Base-by-base conservation (phyloP, 2,888 invertebrate genomes). In the Acanthosoma haemorrhoidale region DNA sequence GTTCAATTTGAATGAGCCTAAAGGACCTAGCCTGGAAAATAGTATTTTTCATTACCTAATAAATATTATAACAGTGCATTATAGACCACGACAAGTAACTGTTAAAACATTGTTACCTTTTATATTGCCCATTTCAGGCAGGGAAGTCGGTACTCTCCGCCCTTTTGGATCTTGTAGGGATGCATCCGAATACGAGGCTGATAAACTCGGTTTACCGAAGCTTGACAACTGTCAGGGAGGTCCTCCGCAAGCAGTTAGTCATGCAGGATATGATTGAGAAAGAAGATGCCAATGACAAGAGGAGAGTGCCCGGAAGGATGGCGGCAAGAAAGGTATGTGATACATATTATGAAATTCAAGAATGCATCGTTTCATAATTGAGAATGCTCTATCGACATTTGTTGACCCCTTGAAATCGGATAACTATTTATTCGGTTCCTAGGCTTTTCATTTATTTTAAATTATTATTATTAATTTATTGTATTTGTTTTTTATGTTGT, bases 71-170 rank as follows among this genome's bases (percentile, higher is more conserved):
- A n/a, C n/a, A n/a, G n/a, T n/a, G n/a, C n/a, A n/a, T n/a, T n/a
- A n/a, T n/a, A n/a, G n/a, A n/a, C n/a, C n/a, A n/a, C n/a, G n/a
- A n/a, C n/a, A n/a, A n/a, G n/a, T n/a, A n/a, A n/a, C n/a, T n/a
- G n/a, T n/a, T n/a, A n/a, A n/a, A n/a, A n/a, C n/a, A n/a, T 31
- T 15, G 36, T 32, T 21, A 16, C 6, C 8, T 38, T 60, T 34
- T 31, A 34, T 38, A 15, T 59, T 57, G 29, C 21, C 15, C 21
- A 51, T 73, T 73, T 2, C 78, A 91, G 93, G 91, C 92, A 78
- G 94, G 94, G 3, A 86, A 87, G 71, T 89, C 92, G 0, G 81
- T 94, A 75, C 91, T 92, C 70, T 87, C 91, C 43, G 92, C 94
- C 0, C 89, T 94, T 75, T 81, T 94, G 75, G 94, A 95, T 81